Percentiles rank a stretch among this genome's conserved stretches.
Conservation (phyloP, 2,888 invertebrate species). For the Asteroscopus sphinx region DNA sequence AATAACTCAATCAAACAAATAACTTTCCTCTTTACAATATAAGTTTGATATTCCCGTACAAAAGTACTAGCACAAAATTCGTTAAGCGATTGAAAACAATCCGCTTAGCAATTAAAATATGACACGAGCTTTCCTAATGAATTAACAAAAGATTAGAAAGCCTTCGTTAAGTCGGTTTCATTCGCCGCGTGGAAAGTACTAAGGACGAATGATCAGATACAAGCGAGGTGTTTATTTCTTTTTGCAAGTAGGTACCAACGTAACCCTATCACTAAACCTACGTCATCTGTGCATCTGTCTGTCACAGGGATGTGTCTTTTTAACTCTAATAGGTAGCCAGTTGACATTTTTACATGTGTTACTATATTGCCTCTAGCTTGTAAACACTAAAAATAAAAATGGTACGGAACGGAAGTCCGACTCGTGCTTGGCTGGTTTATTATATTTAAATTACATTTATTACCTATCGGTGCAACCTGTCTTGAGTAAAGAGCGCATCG, state of each 20-base stretch:
- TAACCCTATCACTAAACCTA: too few relatives aligned
- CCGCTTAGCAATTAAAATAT: conserved; percentile 77
- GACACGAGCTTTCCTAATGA: conserved; percentile 74
- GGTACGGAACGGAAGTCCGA: too few relatives aligned
- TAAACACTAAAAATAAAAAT: too few relatives aligned
- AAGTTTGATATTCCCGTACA: conserved; percentile 17
- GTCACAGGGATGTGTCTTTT: too few relatives aligned
- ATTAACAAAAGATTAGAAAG: conserved; percentile 83
- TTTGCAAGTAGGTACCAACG: too few relatives aligned
- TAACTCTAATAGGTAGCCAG: too few relatives aligned
- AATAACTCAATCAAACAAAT: not conserved
- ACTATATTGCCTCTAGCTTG: too few relatives aligned
- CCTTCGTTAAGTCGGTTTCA: conserved; percentile 64
- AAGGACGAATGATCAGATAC: conserved; percentile 47
- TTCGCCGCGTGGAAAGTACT: conserved; percentile 54
- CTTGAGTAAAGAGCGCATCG: conserved; percentile 11
- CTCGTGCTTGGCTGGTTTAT: too few relatives aligned
- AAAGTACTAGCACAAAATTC: conserved; percentile 5
- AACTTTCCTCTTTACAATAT: conserved; percentile 10
- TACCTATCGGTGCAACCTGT: conserved; percentile 19
- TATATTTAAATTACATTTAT: conserved; percentile 23
- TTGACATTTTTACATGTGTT: too few relatives aligned
- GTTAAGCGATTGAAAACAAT: conserved; percentile 41
- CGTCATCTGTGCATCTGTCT: too few relatives aligned
- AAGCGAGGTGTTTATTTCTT: conserved; percentile 20